These are phyloP conservation scores for Sprattus sprattus DNA, from an alignment of 2,113 vertebrate species.

Conservation along the genomic window DNA sequence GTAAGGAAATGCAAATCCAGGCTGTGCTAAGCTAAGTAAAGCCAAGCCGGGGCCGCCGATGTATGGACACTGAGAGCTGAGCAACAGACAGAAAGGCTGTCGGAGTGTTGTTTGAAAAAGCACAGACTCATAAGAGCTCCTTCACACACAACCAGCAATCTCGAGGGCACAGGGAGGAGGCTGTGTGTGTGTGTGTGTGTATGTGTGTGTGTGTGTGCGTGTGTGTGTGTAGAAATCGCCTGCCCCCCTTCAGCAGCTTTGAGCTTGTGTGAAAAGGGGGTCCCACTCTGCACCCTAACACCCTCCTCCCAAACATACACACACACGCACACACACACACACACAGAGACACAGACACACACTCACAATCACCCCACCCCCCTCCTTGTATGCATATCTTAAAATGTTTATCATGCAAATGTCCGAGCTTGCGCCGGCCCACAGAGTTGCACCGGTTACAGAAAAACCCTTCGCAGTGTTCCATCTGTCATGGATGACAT, in stretches of 20 bases:
- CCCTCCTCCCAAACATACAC: neutral
- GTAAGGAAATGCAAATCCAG: no score
- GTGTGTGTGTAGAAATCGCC: neutral
- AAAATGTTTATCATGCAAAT: conserved; percentile 80
- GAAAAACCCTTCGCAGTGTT: conserved; percentile 33
- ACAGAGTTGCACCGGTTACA: conserved; percentile 36
- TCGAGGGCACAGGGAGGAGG: neutral
- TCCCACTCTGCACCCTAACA: conserved; percentile 11
- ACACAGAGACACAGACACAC: neutral
- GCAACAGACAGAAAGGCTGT: neutral
- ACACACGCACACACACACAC: conserved; percentile 2
- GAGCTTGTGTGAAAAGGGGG: neutral
- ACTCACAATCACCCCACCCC: conserved; percentile 21
- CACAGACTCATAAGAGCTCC: neutral
- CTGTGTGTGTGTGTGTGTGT: conserved; percentile 11
- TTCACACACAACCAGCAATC: neutral
- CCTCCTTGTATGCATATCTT: conserved; percentile 73
- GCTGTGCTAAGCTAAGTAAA: no score
- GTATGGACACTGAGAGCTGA: neutral
- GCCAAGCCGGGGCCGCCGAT: no score
- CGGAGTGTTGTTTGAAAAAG: neutral
- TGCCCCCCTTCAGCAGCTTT: neutral
- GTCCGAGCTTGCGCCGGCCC: conserved; percentile 26
- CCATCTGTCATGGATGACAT: conserved; percentile 43
- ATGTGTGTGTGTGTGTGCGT: conserved; percentile 10